phyloP scores from a whole-genome alignment of 2,888 invertebrate species.

The Nymphalis urticae region DNA sequence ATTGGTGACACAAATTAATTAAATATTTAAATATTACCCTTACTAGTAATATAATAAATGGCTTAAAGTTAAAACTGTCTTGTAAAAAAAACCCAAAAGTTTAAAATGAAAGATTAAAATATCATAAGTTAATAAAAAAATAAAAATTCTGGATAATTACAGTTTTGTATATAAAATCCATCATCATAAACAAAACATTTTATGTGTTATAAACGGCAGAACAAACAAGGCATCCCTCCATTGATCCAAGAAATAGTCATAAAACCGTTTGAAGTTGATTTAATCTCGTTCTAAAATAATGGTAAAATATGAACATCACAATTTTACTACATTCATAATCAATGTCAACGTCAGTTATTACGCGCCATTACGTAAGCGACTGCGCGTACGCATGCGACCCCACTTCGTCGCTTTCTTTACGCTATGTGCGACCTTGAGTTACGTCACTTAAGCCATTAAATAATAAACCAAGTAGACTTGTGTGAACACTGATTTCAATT shows the following conservation, averaged over 20 bases:
- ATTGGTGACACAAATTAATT: neutral
- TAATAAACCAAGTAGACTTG: slow-evolving; percentile 6
- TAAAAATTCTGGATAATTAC: neutral
- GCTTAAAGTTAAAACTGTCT: neutral
- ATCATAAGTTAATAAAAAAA: neutral
- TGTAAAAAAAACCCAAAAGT: neutral
- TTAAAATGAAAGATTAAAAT: neutral
- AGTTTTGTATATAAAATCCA: neutral
- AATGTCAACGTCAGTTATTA: slow-evolving; percentile 56
- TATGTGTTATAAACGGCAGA: neutral
- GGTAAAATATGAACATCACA: slow-evolving; percentile 17
- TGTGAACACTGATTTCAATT: neutral
- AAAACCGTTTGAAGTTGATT: slow-evolving; percentile 28
- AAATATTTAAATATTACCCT: neutral
- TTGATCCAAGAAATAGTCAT: slow-evolving; percentile 19
- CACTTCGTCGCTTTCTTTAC: slow-evolving; percentile 33
- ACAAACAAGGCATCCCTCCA: slow-evolving; percentile 4
- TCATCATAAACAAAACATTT: slow-evolving; percentile 6
- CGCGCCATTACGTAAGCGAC: slow-evolving; percentile 51
- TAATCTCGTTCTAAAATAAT: slow-evolving; percentile 17
- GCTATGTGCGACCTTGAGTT: slow-evolving; percentile 47
- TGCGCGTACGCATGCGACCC: slow-evolving; percentile 49
- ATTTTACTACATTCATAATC: slow-evolving; percentile 35
- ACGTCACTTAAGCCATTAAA: slow-evolving; percentile 50
- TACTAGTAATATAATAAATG: neutral